Percentiles rank a stretch among this genome's conserved stretches.
phyloP scores from a whole-genome alignment of 2,888 invertebrate species.

The Therioaphis trifolii region DNA sequence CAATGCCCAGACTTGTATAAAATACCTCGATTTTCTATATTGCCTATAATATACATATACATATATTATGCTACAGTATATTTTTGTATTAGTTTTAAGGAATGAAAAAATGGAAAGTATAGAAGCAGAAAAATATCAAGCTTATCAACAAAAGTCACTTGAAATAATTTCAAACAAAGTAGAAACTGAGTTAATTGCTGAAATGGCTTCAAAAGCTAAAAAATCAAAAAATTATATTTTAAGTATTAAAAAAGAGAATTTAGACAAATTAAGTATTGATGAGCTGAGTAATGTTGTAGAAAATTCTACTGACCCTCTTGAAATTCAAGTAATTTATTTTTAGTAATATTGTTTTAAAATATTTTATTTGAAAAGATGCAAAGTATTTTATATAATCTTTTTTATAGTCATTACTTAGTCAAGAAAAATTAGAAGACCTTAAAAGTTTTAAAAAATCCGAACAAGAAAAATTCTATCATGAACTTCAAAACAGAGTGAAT shows the following conservation, averaged over 20 bases:
- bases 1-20: too few species aligned
- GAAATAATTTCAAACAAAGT: conserved; percentile 53
- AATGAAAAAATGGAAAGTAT: conserved; percentile 55
- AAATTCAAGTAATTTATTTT: conserved; percentile 55
- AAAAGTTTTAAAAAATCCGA: conserved; percentile 63
- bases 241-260: conserved; percentile 38
- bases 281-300: conserved; percentile 51
- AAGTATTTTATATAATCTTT: conserved; percentile 3
- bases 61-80: too few species aligned
- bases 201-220: conserved; percentile 29
- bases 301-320: conserved; percentile 41
- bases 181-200: conserved; percentile 39
- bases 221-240: conserved; percentile 19
- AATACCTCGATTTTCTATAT: too few species aligned
- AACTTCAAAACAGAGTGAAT: conserved; percentile 64
- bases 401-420: conserved; percentile 64
- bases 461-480: conserved; percentile 61
- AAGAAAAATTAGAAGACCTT: conserved; percentile 64
- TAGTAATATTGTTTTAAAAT: neutral
- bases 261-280: conserved; percentile 47
- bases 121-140: conserved; percentile 54
- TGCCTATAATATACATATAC: too few species aligned
- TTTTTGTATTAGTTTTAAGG: conserved; percentile 48
- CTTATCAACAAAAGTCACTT: conserved; percentile 42
- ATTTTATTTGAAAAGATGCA: neutral